phyloP scores from a whole-genome alignment of 2,113 vertebrate species.

The Pipa parva region DNA sequence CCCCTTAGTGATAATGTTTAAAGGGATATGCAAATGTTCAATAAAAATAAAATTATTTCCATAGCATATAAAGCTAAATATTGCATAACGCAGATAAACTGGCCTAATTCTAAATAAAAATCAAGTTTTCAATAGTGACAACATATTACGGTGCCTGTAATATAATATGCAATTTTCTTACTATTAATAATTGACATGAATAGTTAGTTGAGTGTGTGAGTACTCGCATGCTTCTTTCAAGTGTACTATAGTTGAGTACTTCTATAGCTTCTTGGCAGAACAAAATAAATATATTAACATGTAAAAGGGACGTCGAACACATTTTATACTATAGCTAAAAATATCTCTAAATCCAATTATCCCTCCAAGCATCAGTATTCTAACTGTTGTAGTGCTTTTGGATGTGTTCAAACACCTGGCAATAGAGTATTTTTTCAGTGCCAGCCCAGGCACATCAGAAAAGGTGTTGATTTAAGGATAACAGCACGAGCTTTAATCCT shows the following conservation, averaged over 20 bases:
- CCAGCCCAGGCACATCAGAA: constrained; percentile 35
- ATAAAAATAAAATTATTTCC: no score
- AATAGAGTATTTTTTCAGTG: constrained; percentile 21
- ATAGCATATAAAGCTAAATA: no score
- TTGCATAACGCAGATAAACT: no score
- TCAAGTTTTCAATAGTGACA: no score
- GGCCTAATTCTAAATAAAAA: no score
- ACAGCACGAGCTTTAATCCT: constrained; percentile 29
- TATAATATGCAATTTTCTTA: no score
- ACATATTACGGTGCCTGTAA: no score
- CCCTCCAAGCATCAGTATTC: constrained; percentile 29
- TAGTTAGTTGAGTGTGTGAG: neutral
- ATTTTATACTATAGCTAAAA: constrained; percentile 32
- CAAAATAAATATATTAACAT: constrained; percentile 24
- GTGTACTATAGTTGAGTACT: neutral
- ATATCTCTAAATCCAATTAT: constrained; percentile 39
- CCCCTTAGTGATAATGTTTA: no score
- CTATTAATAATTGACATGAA: no score
- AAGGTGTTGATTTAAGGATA: constrained; percentile 41
- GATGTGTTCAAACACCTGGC: constrained; percentile 41
- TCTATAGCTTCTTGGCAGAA: constrained; percentile 19
- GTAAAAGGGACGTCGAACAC: constrained; percentile 23
- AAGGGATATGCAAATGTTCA: no score
- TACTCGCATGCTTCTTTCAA: neutral
- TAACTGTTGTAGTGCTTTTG: constrained; percentile 28